Evolutionary conservation across 2,113 vertebrate species (phyloP).

Genomic region (Sinocyclocheilus anshuiensis): DNA sequence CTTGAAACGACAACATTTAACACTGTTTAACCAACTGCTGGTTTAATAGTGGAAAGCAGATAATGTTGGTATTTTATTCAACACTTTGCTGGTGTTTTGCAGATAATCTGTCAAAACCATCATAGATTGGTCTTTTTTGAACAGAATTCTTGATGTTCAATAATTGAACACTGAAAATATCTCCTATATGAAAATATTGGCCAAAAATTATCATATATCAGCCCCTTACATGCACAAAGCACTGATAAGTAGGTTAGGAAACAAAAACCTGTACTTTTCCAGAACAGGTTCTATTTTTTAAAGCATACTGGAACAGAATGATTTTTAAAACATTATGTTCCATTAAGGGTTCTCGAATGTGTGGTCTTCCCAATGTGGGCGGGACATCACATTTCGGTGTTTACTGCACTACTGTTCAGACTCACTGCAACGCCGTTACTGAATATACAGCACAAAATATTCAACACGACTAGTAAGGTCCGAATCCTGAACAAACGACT

Average conservation of each 20-base stretch:
- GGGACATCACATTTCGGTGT: background rate
- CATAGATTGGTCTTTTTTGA: background rate
- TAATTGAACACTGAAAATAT: background rate
- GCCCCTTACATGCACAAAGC: background rate
- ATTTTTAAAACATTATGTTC: background rate
- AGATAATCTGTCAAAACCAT: background rate
- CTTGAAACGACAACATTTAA: slow-evolving; percentile 24
- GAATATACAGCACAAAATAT: background rate
- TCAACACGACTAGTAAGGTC: background rate
- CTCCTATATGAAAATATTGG: background rate
- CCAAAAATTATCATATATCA: background rate
- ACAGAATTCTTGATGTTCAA: background rate
- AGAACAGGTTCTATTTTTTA: background rate
- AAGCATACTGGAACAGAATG: background rate
- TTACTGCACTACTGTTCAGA: background rate
- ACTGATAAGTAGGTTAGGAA: background rate
- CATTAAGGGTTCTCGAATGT: background rate
- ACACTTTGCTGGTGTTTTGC: background rate
- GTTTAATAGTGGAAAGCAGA: background rate
- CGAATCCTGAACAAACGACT: background rate
- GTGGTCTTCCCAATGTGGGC: background rate
- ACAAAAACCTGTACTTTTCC: background rate
- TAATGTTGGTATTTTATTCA: background rate
- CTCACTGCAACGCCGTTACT: background rate
- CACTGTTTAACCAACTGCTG: background rate